Base-by-base conservation (phyloP, 1,140 invertebrate species). In the Drosophila asahinai region DNA sequence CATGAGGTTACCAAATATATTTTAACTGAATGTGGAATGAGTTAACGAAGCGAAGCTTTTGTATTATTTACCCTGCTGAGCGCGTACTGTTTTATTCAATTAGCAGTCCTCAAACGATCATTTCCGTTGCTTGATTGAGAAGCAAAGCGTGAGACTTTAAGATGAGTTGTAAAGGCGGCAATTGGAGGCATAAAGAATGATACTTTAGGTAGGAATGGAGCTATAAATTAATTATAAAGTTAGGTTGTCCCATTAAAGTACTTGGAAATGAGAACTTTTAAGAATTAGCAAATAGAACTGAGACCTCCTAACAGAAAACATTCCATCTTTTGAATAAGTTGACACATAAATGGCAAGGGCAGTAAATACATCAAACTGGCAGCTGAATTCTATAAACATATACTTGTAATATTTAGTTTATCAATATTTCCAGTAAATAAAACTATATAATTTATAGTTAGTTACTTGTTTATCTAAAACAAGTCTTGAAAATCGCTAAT, bases 1-100 rank as follows among this genome's bases (percentile, higher is more conserved):
- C 64, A 75, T 68, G 66, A 83, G 48, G 43, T 68, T 55, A 67
- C 68, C 55, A 86, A 83, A 77, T 80, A 49, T 84, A 87, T 80
- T 77, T 83, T 71, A 80, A 79, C 54, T 57, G 33, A 82, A 49
- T 76, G 45, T 86, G 62, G 42, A 74, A 64, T 72, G 45, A 80
- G 64, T 66, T 51, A 70, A 74, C 30, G 60, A 70, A 64, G 38
- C 66, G 42, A 47, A 43, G 43, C 40, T 48, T 43, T 48, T 66
- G 30, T 52, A 49, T 54, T 57, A 14, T 45, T 22, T 51, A n/a
- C 48, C 5, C 30, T 9, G 12, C 38, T 33, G 15, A 68, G 40
- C 33, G 33, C n/a, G 43, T 52, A 12, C 27, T 48, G 17, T 63
- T 45, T 45, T 11, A 52, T 47, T 79, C 64, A 83, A 83, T 83